Percentiles rank a stretch among this genome's conserved stretches.
These are phyloP conservation scores for Melieria picta DNA, from an alignment of 2,888 invertebrate species.

Conservation along the genomic window DNA sequence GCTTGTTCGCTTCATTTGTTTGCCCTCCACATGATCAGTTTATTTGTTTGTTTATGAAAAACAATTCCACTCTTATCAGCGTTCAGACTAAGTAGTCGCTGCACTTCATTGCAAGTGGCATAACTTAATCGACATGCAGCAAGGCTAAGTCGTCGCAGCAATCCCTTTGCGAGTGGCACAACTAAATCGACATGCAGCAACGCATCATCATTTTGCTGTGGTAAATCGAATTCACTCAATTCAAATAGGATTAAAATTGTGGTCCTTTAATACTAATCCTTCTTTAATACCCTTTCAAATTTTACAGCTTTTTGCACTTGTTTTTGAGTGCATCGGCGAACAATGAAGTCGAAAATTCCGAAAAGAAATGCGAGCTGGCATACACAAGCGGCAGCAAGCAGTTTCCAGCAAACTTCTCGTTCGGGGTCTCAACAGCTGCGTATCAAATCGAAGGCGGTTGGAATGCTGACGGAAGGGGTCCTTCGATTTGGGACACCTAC, in stretches of 20 bases:
- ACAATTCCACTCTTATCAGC: no score
- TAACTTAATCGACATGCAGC: no score
- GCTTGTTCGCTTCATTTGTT: no score
- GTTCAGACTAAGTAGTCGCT: no score
- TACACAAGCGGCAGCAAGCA: slow-evolving; percentile 40
- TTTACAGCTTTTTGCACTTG: not conserved
- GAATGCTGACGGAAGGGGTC: slow-evolving; percentile 66
- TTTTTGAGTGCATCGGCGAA: not conserved
- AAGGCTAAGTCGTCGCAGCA: no score
- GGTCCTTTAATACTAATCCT: not conserved
- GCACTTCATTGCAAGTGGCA: no score
- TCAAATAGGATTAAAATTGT: no score
- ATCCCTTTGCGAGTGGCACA: no score
- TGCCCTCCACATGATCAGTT: no score
- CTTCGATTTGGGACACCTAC: slow-evolving; percentile 68
- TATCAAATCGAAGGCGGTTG: slow-evolving; percentile 58
- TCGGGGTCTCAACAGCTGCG: slow-evolving; percentile 56
- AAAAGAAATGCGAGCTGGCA: slow-evolving; percentile 35
- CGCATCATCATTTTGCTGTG: not conserved
- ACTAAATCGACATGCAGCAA: not conserved
- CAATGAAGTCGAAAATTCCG: not conserved
- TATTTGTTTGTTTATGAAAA: no score
- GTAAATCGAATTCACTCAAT: not conserved
- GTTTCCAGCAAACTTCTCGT: slow-evolving; percentile 51
- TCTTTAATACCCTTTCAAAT: not conserved